Evolutionary conservation across 2,888 invertebrate genomes (phyloP).

Genomic region (Cataglyphis altisquamis): DNA sequence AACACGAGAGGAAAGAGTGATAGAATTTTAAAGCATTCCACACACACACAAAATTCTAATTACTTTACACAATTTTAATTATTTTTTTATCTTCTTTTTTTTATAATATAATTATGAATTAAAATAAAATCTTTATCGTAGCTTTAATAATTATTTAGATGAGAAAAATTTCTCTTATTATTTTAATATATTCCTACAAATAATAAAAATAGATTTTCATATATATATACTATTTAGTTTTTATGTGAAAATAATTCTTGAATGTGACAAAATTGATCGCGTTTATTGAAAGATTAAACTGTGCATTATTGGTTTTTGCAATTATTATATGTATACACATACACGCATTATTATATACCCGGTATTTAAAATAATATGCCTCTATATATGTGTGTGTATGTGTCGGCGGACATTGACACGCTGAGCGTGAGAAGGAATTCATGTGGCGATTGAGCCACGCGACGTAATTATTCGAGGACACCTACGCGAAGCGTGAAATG

Average conservation of each 20-base stretch:
- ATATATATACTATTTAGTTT: neutral
- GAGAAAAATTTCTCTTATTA: neutral
- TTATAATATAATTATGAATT: neutral
- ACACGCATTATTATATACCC: neutral
- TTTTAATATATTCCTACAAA: slow-evolving; percentile 8
- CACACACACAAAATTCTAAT: neutral
- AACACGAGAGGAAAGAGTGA: neutral
- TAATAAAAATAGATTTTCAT: neutral
- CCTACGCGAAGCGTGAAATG: slow-evolving; percentile 31
- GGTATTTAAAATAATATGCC: slow-evolving; percentile 24
- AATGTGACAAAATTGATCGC: neutral
- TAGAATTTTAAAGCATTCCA: neutral
- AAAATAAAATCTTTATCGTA: neutral
- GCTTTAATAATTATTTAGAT: neutral
- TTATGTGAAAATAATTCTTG: slow-evolving; percentile 15
- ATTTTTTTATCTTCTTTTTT: neutral
- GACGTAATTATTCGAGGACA: slow-evolving; percentile 45
- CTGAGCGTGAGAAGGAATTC: slow-evolving; percentile 37
- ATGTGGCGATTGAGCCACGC: neutral
- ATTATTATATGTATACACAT: neutral
- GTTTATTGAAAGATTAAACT: neutral
- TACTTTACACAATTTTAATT: neutral
- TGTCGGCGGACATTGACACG: neutral
- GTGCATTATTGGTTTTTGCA: slow-evolving; percentile 14
- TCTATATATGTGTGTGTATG: neutral